phyloP scores from a whole-genome alignment of 2,113 vertebrate species.

The Stercorarius parasiticus region DNA sequence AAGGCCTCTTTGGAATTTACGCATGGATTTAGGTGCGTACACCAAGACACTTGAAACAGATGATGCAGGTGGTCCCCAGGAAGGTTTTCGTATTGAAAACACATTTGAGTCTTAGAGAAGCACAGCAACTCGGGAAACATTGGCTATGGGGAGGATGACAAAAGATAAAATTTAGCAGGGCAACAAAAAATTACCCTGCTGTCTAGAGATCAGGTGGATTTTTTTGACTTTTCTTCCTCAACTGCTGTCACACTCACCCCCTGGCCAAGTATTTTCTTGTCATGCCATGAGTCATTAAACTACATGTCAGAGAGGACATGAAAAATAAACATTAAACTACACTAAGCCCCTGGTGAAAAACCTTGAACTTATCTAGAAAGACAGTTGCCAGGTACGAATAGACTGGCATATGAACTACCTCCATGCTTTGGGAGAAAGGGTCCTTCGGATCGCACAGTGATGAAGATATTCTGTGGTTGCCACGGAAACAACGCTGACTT shows the following conservation, averaged over 20 bases:
- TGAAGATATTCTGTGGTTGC: slow-evolving; percentile 96
- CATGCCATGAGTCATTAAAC: not conserved
- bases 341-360: not conserved
- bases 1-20: not conserved
- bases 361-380: not conserved
- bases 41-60: not conserved
- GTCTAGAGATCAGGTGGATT: not conserved
- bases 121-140: not conserved
- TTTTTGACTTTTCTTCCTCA: not conserved
- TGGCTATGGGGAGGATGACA: not conserved
- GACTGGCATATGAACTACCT: slow-evolving; percentile 76
- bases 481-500: slow-evolving; percentile 93
- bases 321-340: not conserved
- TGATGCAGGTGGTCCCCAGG: rapidly evolving
- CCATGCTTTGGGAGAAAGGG: slow-evolving; percentile 90
- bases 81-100: not conserved
- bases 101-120: not conserved
- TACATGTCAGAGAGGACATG: not conserved
- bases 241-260: not conserved
- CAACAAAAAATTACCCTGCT: not conserved
- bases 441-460: slow-evolving; percentile 96
- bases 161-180: not conserved
- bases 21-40: not conserved
- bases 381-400: not conserved
- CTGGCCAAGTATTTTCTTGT: not conserved